Evolutionary conservation across 2,113 vertebrate species (phyloP).

Genomic region (Rhabdornis inornatus): DNA sequence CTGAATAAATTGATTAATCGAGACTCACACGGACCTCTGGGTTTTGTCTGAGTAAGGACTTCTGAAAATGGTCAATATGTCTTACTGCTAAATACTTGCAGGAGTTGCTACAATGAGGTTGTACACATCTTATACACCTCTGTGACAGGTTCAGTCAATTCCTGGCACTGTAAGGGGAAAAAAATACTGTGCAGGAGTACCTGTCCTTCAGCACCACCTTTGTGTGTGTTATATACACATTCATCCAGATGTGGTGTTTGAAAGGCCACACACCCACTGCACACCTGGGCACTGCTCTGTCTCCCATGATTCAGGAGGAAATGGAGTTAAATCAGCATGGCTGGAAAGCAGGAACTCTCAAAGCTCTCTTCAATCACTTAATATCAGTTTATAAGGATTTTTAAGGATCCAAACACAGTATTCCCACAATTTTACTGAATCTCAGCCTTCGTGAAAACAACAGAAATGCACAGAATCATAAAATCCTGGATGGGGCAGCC

Average conservation of each 20-base stretch:
- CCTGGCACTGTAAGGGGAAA: neutral
- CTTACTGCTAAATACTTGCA: constrained; percentile 9
- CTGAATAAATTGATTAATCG: neutral
- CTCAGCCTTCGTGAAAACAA: neutral
- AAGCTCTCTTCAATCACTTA: neutral
- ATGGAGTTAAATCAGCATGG: neutral
- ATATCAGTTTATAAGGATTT: neutral
- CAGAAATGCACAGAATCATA: neutral
- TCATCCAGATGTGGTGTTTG: neutral
- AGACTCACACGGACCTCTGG: neutral
- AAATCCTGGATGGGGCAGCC: neutral
- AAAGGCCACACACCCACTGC: neutral
- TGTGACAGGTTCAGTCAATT: neutral
- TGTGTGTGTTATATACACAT: neutral
- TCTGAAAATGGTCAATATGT: neutral
- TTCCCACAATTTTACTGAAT: neutral
- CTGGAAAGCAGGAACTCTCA: neutral
- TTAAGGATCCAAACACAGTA: neutral
- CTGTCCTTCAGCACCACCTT: neutral
- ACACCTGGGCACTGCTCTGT: neutral
- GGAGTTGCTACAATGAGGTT: neutral
- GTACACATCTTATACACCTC: neutral
- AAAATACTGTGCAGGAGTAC: neutral
- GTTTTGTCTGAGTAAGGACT: constrained; percentile 15
- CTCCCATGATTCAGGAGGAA: neutral